These are phyloP conservation scores for Drosophila meridiana DNA, from an alignment of 2,888 invertebrate genomes.

Conservation along the genomic window DNA sequence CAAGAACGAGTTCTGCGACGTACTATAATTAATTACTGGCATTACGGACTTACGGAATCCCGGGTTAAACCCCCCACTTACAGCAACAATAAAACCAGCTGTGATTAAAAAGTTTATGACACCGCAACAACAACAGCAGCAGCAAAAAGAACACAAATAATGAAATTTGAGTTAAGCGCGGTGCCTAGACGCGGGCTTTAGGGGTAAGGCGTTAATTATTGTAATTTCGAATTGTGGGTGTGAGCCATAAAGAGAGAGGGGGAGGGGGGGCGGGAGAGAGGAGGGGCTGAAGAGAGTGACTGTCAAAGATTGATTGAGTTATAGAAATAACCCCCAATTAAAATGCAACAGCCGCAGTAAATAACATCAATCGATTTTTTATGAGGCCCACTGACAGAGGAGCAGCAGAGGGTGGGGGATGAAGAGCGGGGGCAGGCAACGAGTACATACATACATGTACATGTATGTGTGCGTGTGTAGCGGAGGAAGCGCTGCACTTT, in stretches of 20 bases:
- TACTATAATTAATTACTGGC: conserved; percentile 20
- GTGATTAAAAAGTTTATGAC: conserved; percentile 54
- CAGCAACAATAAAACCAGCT: conserved; percentile 30
- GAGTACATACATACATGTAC: no score
- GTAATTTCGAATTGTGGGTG: conserved; percentile 11
- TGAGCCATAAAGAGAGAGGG: background rate
- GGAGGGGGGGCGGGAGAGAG: background rate
- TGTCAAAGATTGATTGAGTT: conserved; percentile 16
- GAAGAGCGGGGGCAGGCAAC: background rate
- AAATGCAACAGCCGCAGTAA: conserved; percentile 32
- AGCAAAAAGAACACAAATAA: conserved; percentile 16
- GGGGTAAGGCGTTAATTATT: conserved; percentile 7
- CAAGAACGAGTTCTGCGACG: conserved; percentile 37
- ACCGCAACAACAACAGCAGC: conserved; percentile 15
- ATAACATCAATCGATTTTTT: conserved; percentile 23
- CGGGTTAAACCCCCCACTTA: conserved; percentile 45
- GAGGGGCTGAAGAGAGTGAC: background rate
- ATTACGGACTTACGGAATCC: conserved; percentile 42
- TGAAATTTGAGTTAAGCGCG: conserved; percentile 8
- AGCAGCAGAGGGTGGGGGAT: no score
- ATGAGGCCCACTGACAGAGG: conserved; percentile 3
- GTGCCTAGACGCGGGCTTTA: no score
- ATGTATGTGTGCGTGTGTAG: background rate
- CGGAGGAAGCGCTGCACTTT: background rate
- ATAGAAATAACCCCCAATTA: conserved; percentile 31